A percentile compares a stretch with the other conserved stretches of the same genome.
phyloP scores from a whole-genome alignment of 2,797 vertebrate species.

The Sphaeramia orbicularis region DNA sequence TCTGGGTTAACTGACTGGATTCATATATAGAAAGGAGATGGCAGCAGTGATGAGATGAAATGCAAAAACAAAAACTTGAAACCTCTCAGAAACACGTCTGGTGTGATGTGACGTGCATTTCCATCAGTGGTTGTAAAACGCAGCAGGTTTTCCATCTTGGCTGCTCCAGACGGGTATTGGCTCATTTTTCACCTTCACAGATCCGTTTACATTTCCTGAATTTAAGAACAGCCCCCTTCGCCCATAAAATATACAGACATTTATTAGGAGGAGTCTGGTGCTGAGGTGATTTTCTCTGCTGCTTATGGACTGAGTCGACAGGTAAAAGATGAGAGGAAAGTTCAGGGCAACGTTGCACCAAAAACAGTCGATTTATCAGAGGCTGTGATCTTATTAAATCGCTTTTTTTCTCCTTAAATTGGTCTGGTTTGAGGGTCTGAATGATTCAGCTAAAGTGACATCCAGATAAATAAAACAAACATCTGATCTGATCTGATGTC shows the following conservation, averaged over 20 bases:
- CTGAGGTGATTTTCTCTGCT: conserved; percentile 21
- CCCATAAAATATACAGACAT: conserved; percentile 27
- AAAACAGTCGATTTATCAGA: conserved; percentile 42
- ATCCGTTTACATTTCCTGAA: conserved; percentile 29
- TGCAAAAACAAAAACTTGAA: too few species aligned
- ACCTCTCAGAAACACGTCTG: too few species aligned
- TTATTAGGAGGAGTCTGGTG: conserved; percentile 17
- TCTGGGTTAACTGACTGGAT: too few species aligned
- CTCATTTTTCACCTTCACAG: conserved; percentile 34
- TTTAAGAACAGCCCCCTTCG: conserved; percentile 17
- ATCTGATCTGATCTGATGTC: too few species aligned
- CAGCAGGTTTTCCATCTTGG: neutral
- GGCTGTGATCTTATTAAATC: neutral
- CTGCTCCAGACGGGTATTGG: conserved; percentile 27
- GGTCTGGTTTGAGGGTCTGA: neutral
- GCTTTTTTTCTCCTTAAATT: conserved; percentile 6
- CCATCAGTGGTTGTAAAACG: neutral
- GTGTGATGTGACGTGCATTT: too few species aligned
- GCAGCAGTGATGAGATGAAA: too few species aligned
- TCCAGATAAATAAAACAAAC: too few species aligned
- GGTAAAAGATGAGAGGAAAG: conserved; percentile 41
- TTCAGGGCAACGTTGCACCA: conserved; percentile 31
- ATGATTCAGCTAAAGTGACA: too few species aligned
- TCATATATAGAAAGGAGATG: too few species aligned
- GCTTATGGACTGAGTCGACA: conserved; percentile 10